A percentile compares a stretch with the other conserved stretches of the same genome.
Evolutionary conservation across 2,797 vertebrate genomes (phyloP).

Genomic region (Clangula hyemalis): DNA sequence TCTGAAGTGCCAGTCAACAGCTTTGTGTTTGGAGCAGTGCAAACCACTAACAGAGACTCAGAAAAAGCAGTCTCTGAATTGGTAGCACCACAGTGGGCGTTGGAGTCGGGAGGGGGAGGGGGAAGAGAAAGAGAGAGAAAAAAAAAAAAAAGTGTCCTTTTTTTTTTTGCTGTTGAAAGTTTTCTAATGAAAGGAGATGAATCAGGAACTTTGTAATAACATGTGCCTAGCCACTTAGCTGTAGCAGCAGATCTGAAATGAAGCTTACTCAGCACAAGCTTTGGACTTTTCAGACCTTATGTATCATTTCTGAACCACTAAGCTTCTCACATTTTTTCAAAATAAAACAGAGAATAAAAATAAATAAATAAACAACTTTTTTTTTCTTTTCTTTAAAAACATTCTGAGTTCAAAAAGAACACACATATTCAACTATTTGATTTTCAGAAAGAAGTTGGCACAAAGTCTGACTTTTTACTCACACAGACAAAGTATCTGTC

Average conservation of each 20-base stretch:
- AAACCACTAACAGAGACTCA: not conserved
- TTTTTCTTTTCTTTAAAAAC: not conserved
- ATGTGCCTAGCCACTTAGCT: constrained; percentile 1
- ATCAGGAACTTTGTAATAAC: constrained; percentile 46
- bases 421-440: not conserved
- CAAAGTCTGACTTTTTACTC: not conserved
- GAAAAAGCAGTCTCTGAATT: not conserved
- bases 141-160: fast-evolving
- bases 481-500: not conserved
- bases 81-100: not conserved
- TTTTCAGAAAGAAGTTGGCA: not conserved
- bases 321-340: not conserved
- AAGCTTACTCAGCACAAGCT: constrained; percentile 33
- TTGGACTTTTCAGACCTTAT: constrained; percentile 53
- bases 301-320: constrained; percentile 31
- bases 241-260: constrained; percentile 21
- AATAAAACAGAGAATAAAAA: not conserved
- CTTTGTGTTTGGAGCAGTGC: not conserved
- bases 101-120: not conserved
- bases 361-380: not conserved
- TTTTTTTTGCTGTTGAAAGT: not conserved
- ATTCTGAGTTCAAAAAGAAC: not conserved
- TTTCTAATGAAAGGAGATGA: constrained; percentile 54
- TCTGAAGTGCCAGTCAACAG: not conserved
- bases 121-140: not conserved